Percentiles rank a stretch among this genome's conserved stretches.
These are phyloP conservation scores for Leucopsar rothschildi DNA, from an alignment of 2,113 vertebrate species.

Conservation along the genomic window DNA sequence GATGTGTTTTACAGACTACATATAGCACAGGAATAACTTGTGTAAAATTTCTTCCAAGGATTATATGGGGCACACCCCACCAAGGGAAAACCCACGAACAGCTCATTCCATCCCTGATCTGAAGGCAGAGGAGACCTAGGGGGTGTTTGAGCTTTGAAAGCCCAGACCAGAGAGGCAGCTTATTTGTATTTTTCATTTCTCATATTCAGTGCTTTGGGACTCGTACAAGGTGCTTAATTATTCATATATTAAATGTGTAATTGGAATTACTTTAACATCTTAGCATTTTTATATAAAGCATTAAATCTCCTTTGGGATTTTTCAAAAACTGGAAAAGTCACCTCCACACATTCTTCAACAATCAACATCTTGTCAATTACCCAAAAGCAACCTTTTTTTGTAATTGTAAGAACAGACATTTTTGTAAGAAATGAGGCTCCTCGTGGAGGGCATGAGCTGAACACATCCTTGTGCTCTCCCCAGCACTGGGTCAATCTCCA, in stretches of 20 bases:
- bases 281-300: not conserved
- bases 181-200: not conserved
- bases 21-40: too few relatives aligned
- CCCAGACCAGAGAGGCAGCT: not conserved
- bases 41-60: too few relatives aligned
- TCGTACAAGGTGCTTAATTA: not conserved
- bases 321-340: not conserved
- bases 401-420: not conserved
- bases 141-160: too few relatives aligned
- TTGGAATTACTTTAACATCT: not conserved
- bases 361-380: not conserved
- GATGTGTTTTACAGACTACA: too few relatives aligned
- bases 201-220: not conserved
- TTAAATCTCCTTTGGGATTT: not conserved
- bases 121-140: too few relatives aligned
- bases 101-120: not conserved
- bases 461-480: not conserved
- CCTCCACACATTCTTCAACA: not conserved
- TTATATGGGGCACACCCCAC: too few relatives aligned
- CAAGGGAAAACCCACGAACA: too few relatives aligned
- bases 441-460: not conserved
- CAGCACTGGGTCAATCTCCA: not conserved
- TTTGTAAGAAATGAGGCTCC: not conserved
- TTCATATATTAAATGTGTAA: not conserved
- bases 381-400: not conserved